Evolutionary conservation across 2,888 invertebrate genomes (phyloP), one percentile per base, ranked within the genome.

Genomic region (Tyria jacobaeae): DNA sequence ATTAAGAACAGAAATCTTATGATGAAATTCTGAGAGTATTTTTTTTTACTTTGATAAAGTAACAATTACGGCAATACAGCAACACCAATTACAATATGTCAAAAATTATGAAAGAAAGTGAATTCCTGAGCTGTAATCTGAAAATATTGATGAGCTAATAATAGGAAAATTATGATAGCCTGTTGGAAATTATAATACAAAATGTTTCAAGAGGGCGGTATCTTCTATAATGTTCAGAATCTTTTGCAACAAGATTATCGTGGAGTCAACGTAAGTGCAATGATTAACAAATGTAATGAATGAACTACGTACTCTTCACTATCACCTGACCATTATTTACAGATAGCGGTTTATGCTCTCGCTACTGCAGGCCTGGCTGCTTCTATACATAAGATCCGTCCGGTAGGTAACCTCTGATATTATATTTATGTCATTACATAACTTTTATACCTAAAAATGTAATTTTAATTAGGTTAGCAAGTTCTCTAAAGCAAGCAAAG

Each of bases 341-440:
- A 95, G 95, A 91, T 95, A 81, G 90, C 94, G 55, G 94, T 95
- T 49, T 96, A 95, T 80, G 94, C 95, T 60, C 83, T 95, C 58
- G 95, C 95, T 35, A 91, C 95, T 57, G 88, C 94, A 58, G 94
- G 95, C 15, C 84, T 96, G 60, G 90, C 94, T 53, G 80, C 93
- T 68, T 95, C 95, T 17, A 86, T 95, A 75, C 92, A 95, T 79
- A 95, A 91, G 87, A 94, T 95, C 68, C 94, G 95, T 79, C 95
- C 96, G 81, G 95, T 95, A 91, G 87, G 89, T 92, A 41, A 79
- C 44, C 47, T 51, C 34, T 63, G 56, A 57, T 57, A 60, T 57
- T 64, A 59, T 62, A 57, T 73, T 68, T 67, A 53, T 67, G 72
- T 66, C 62, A 87, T 92, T 91, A 92, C 87, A 91, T 91, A 91